Conservation (phyloP, 2,888 invertebrate species). For the Gonocerus acuteangulatus region DNA sequence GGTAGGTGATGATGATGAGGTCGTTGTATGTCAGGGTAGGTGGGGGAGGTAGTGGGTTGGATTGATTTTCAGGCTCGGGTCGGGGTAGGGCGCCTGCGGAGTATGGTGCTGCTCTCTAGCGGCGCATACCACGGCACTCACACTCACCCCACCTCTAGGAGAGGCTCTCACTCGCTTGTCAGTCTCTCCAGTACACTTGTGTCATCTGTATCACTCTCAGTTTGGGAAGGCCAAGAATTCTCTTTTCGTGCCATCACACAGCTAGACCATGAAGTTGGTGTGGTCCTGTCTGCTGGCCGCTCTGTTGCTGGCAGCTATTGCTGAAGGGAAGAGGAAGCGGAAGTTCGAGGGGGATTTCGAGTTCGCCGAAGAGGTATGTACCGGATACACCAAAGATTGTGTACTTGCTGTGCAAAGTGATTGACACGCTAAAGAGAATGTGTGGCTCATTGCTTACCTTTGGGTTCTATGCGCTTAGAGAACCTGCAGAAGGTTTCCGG, state of each 20-base stretch:
- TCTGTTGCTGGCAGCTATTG: conserved; percentile 40
- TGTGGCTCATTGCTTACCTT: too few relatives aligned
- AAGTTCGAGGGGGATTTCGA: conserved; percentile 72
- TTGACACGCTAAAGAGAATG: too few relatives aligned
- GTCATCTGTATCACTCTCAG: too few relatives aligned
- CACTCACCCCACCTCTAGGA: conserved; percentile 4
- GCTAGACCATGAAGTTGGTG: neutral
- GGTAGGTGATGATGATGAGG: neutral
- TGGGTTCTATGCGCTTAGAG: too few relatives aligned
- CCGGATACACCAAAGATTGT: too few relatives aligned
- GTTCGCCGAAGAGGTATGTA: conserved; percentile 66
- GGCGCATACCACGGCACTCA: conserved; percentile 11
- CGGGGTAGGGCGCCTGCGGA: neutral
- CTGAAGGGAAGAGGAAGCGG: conserved; percentile 55
- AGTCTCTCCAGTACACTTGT: conserved; percentile 39
- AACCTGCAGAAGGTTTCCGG: too few relatives aligned
- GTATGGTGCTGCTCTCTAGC: neutral
- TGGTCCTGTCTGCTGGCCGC: neutral
- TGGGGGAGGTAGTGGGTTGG: neutral
- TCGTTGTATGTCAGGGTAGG: neutral
- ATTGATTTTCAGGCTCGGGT: conserved; percentile 19
- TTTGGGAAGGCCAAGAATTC: too few relatives aligned
- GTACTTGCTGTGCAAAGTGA: too few relatives aligned
- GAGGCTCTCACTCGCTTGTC: neutral
- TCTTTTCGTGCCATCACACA: too few relatives aligned